Base-by-base conservation (phyloP, 2,888 invertebrate species). In the Omphaloscelis lunosa region DNA sequence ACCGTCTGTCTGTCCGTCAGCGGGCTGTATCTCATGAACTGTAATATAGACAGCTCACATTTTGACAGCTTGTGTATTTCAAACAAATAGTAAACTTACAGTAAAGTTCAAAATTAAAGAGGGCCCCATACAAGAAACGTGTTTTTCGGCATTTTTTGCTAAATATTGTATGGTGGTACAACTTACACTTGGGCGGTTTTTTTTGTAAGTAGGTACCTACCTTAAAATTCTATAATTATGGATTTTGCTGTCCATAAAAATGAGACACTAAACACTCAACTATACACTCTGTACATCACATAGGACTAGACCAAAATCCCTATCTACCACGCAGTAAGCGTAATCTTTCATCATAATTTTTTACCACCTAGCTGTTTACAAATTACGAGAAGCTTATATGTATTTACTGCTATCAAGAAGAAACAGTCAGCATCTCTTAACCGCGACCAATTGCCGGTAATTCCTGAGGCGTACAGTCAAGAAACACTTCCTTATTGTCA, bases 401-500 rank as follows among this genome's bases (percentile, higher is more conserved):
- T n/a, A 66, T 51, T 41, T 29, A 59, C 45, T 45, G 29, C 8
- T 45, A 59, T 27, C 12, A 15, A 59, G 23, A 80, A 58, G 29
- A 69, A 56, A 72, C 62, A 51, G 59, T 17, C 53, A 39, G 12
- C 65, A 34, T 59, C 56, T 53, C 53, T 56, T 70, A 76, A 70
- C 76, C 61, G 68, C 48, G 41, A 62, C 59, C 91, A 91, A 92
- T 93, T 91, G 88, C 71, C 71, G 71, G 78, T 89, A 90, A 92
- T 92, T 91, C 88, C 87, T 81, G 87, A 88, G 82, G 76, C 71
- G 80, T 77, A 86, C 89, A 73, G 82, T 79, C 81, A 73, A 74
- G 75, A 77, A 81, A 89, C 82, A 87, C 91, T 89, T 92, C 91
- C 93, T 91, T 86, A 91, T 93, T 90, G 88, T 76, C 58, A 77